Conservation (phyloP, 2,888 invertebrate genomes). For the Andrena bucephala region DNA sequence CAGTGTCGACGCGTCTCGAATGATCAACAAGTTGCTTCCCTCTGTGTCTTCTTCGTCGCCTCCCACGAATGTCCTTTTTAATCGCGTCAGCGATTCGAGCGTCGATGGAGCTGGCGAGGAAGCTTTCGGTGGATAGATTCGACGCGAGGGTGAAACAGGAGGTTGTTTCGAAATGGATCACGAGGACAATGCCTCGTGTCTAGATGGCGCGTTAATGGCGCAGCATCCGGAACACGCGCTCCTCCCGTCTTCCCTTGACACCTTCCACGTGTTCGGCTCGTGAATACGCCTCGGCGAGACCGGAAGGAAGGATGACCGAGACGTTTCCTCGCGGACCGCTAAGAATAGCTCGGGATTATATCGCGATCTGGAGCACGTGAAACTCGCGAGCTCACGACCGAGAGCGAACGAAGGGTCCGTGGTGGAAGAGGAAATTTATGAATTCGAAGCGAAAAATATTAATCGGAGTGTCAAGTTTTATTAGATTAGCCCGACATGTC, state of each 20-base stretch:
- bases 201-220: constrained; percentile 51
- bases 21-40: constrained; percentile 46
- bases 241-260: constrained; percentile 63
- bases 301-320: constrained; percentile 74
- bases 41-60: background rate
- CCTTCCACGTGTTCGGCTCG: constrained; percentile 66
- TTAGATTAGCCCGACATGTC: background rate
- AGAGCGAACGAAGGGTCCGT: background rate
- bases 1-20: constrained; percentile 17
- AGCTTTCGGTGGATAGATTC: constrained; percentile 22
- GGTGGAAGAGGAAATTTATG: background rate
- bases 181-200: constrained; percentile 38
- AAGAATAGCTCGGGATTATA: constrained; percentile 72
- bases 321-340: constrained; percentile 61
- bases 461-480: too few species aligned
- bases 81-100: constrained; percentile 34
- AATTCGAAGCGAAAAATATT: too few species aligned
- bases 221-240: constrained; percentile 45
- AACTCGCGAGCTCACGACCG: background rate
- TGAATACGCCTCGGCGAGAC: constrained; percentile 62
- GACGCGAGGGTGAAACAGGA: background rate
- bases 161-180: constrained; percentile 9
- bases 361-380: constrained; percentile 33
- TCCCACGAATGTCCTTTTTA: constrained; percentile 24
- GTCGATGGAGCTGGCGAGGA: constrained; percentile 13